Percentiles rank a stretch among this genome's conserved stretches.
These are phyloP conservation scores for Corynorhinus townsendii DNA, from an alignment of 2,113 vertebrate genomes.

Conservation along the genomic window DNA sequence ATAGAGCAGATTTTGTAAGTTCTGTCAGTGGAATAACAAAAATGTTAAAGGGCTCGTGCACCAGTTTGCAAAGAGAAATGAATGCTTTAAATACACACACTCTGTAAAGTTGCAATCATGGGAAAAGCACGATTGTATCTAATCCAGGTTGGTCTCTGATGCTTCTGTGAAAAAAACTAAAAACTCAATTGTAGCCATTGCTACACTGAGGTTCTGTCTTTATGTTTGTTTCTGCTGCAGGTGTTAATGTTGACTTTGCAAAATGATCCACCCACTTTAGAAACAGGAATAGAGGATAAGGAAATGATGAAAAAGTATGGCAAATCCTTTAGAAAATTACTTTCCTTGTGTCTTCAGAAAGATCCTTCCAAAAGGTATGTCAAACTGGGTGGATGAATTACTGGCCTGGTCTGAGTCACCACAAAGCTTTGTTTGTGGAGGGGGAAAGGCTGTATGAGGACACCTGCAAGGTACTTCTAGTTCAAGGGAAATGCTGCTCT, in stretches of 20 bases:
- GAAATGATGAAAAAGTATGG: conserved; percentile 98
- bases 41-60: not conserved
- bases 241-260: conserved; percentile 99
- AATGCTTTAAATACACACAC: not conserved
- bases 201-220: conserved; percentile 16
- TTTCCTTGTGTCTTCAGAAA: conserved; percentile 99
- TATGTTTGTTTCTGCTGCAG: conserved; percentile 77
- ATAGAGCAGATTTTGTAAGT: conserved; percentile 14
- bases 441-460: not conserved
- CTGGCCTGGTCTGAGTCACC: not conserved
- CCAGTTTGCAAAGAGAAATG: not conserved
- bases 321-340: conserved; percentile 98
- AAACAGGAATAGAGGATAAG: conserved; percentile 97
- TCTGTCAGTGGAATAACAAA: conserved; percentile 15
- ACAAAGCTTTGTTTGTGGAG: conserved; percentile 11
- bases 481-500: not conserved
- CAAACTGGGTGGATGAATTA: not conserved
- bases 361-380: conserved; percentile 97
- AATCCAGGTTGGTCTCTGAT: not conserved
- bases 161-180: not conserved
- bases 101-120: not conserved
- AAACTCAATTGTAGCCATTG: not conserved
- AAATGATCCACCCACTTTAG: conserved; percentile 96
- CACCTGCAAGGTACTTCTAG: not conserved
- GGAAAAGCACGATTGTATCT: not conserved